Percentiles rank a stretch among this genome's conserved stretches.
phyloP scores from a whole-genome alignment of 1,140 invertebrate genomes.

The Meloidogyne floridensis region DNA sequence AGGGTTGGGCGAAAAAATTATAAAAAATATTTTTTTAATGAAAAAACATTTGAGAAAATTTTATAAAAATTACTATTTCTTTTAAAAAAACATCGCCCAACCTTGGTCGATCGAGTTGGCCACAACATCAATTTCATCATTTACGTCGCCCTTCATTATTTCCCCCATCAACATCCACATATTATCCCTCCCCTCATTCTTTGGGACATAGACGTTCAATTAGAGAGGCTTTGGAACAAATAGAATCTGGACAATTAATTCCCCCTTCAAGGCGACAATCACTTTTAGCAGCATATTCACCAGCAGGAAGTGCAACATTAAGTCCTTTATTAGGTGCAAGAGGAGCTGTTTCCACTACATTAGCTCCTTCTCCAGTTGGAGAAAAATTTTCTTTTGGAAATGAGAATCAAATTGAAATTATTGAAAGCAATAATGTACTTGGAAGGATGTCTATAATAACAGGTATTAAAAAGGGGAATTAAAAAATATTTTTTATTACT shows the following conservation, averaged over 20 bases:
- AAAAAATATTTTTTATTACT: too few species aligned
- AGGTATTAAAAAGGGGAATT: too few species aligned
- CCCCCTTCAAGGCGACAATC: slow-evolving; percentile 19
- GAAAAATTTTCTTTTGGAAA: too few species aligned
- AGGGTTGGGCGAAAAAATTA: neutral
- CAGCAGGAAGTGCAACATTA: neutral
- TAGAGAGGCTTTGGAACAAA: slow-evolving; percentile 26
- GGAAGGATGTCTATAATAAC: too few species aligned
- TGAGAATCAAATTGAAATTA: too few species aligned
- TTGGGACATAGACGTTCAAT: slow-evolving; percentile 27
- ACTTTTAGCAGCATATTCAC: slow-evolving; percentile 28
- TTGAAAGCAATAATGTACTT: too few species aligned
- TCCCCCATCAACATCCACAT: neutral
- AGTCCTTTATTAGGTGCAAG: neutral
- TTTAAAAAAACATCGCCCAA: neutral
- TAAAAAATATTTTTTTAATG: neutral
- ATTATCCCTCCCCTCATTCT: neutral
- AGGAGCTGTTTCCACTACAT: too few species aligned
- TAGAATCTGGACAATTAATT: slow-evolving; percentile 32
- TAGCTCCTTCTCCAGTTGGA: too few species aligned
- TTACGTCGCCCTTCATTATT: neutral
- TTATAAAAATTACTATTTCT: neutral
- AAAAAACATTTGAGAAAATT: neutral
- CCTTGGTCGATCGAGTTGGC: neutral
- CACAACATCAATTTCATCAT: neutral